Percentiles rank a stretch among this genome's conserved stretches.
Conservation (phyloP, 1,140 invertebrate genomes). For the Oedothorax gibbosus region DNA sequence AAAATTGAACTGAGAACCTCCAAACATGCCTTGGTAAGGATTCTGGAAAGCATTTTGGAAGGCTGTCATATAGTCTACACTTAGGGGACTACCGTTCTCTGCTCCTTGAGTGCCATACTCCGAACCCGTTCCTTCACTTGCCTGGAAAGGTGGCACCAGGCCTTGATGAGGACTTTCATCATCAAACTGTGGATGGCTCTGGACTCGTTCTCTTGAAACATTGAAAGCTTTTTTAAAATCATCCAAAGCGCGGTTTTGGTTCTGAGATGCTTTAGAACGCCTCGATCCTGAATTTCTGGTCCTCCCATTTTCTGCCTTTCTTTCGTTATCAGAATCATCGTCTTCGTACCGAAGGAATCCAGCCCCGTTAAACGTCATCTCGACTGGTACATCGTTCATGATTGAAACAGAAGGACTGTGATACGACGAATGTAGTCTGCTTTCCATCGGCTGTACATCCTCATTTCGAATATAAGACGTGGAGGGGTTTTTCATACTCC, state of each 20-base stretch:
- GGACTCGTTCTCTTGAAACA: not conserved
- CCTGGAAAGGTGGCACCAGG: not conserved
- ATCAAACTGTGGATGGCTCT: slow-evolving; percentile 17
- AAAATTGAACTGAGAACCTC: slow-evolving; percentile 1
- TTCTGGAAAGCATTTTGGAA: slow-evolving; percentile 34
- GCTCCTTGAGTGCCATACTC: slow-evolving; percentile 39
- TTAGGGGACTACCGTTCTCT: slow-evolving; percentile 27
- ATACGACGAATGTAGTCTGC: slow-evolving; percentile 28
- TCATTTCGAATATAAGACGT: not conserved
- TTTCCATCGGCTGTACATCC: slow-evolving; percentile 10
- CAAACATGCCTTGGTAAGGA: slow-evolving; percentile 19
- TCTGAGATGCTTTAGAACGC: not conserved
- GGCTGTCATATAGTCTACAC: slow-evolving; percentile 23
- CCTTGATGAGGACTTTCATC: slow-evolving; percentile 27
- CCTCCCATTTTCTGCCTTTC: not conserved
- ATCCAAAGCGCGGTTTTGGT: slow-evolving; percentile 12
- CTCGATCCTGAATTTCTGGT: not conserved
- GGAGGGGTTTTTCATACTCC: not conserved
- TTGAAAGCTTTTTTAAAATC: slow-evolving; percentile 44
- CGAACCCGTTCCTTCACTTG: not conserved
- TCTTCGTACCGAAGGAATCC: slow-evolving; percentile 53
- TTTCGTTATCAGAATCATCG: slow-evolving; percentile 28
- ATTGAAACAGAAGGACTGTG: slow-evolving; percentile 47
- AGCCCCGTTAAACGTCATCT: slow-evolving; percentile 52
- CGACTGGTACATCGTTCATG: slow-evolving; percentile 52